Conservation (phyloP, 1,140 invertebrate species). For the Drosophila prosaltans region DNA sequence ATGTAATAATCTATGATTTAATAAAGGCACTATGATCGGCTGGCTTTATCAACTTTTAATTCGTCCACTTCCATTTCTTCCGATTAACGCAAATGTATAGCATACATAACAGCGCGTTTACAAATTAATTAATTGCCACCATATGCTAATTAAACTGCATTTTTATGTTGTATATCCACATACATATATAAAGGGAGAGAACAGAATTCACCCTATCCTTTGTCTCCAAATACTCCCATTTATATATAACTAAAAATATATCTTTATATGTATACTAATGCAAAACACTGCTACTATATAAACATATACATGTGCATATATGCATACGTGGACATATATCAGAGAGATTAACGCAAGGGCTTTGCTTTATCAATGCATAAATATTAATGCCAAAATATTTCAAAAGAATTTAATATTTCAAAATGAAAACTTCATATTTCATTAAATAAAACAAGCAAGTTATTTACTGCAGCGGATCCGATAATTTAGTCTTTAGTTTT, state of each 20-base stretch:
- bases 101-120: conserved; percentile 15
- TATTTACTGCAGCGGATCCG: neutral
- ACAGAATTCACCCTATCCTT: neutral
- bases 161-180: conserved; percentile 30
- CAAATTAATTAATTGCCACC: conserved; percentile 59
- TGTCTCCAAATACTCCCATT: neutral
- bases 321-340: neutral
- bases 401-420: conserved; percentile 6
- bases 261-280: neutral
- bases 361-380: neutral
- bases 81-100: neutral
- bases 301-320: neutral
- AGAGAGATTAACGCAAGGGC: conserved; percentile 6
- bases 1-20: conserved; percentile 52
- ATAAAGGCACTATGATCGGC: conserved; percentile 18
- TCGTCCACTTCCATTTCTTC: neutral
- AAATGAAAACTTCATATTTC: neutral
- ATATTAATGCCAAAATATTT: neutral
- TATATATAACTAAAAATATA: neutral
- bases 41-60: neutral
- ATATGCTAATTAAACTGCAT: conserved; percentile 59
- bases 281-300: neutral
- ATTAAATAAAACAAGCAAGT: neutral
- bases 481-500: neutral
- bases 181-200: neutral